These are phyloP conservation scores for Dioctria linearis DNA, from an alignment of 2,888 invertebrate genomes.

Conservation along the genomic window DNA sequence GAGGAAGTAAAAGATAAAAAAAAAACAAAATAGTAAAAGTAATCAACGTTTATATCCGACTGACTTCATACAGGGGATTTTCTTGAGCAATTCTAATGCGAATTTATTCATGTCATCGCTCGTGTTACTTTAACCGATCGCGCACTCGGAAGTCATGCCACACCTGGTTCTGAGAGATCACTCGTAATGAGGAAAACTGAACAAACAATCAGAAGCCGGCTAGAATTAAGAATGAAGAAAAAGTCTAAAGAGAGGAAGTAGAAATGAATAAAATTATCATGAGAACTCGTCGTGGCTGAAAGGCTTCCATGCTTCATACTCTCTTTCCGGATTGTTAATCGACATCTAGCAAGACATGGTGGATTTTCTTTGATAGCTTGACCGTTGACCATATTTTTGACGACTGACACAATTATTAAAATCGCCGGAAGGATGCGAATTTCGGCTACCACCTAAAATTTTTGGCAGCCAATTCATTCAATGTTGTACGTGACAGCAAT, in stretches of 20 bases:
- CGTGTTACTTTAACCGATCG: background rate
- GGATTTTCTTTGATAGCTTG: background rate
- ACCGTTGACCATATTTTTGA: background rate
- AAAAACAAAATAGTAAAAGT: background rate
- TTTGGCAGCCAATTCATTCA: background rate
- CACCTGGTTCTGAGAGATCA: background rate
- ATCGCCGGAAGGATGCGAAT: constrained; percentile 1
- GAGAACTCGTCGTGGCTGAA: background rate
- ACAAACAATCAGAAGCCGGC: constrained; percentile 13
- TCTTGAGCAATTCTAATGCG: no score
- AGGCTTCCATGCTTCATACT: background rate
- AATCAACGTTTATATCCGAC: background rate
- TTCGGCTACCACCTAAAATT: background rate
- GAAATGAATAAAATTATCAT: background rate
- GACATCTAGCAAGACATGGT: background rate
- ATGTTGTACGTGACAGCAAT: background rate
- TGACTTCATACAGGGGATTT: background rate
- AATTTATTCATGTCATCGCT: background rate
- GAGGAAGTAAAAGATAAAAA: background rate
- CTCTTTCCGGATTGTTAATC: background rate
- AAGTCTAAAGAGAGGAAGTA: constrained; percentile 17
- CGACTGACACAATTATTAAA: background rate
- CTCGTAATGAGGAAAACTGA: constrained; percentile 10
- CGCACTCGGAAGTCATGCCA: background rate
- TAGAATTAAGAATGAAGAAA: constrained; percentile 36